Evolutionary conservation across 2,888 invertebrate species (phyloP).

Genomic region (Strigamia transsilvanica): DNA sequence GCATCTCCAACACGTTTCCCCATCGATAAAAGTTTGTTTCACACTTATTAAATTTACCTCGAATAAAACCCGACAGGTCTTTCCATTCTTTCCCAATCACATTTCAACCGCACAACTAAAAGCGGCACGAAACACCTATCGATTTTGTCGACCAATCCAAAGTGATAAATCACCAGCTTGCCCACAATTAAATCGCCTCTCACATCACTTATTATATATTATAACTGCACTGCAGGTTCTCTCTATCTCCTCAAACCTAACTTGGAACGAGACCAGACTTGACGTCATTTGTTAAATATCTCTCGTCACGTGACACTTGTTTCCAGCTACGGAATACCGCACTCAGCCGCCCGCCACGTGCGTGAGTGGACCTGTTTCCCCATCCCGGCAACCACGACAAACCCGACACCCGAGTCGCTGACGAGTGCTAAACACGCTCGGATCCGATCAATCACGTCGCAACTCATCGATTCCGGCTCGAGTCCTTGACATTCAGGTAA

Average conservation of each 20-base stretch:
- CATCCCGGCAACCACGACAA: not conserved
- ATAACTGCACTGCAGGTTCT: slow-evolving; percentile 16
- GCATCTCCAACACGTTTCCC: too few relatives aligned
- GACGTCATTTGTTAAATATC: slow-evolving; percentile 11
- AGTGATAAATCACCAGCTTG: not conserved
- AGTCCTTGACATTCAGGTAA: too few relatives aligned
- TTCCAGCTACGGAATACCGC: slow-evolving; percentile 4
- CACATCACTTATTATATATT: slow-evolving; percentile 12
- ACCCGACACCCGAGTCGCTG: too few relatives aligned
- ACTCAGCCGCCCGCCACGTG: slow-evolving; percentile 6
- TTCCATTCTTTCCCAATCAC: not conserved
- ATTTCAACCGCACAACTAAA: too few relatives aligned
- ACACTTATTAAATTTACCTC: too few relatives aligned
- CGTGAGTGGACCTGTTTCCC: not conserved
- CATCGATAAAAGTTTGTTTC: not conserved
- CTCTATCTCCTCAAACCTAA: not conserved
- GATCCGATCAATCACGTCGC: too few relatives aligned
- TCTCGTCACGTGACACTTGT: slow-evolving; percentile 19
- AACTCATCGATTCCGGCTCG: too few relatives aligned
- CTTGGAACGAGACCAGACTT: slow-evolving; percentile 16
- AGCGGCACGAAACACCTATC: too few relatives aligned
- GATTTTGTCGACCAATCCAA: too few relatives aligned
- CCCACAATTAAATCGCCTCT: not conserved
- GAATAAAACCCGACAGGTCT: not conserved
- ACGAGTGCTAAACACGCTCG: too few relatives aligned